Base-by-base conservation (phyloP, 2,888 invertebrate genomes). In the Drosophila fulvimacula region DNA sequence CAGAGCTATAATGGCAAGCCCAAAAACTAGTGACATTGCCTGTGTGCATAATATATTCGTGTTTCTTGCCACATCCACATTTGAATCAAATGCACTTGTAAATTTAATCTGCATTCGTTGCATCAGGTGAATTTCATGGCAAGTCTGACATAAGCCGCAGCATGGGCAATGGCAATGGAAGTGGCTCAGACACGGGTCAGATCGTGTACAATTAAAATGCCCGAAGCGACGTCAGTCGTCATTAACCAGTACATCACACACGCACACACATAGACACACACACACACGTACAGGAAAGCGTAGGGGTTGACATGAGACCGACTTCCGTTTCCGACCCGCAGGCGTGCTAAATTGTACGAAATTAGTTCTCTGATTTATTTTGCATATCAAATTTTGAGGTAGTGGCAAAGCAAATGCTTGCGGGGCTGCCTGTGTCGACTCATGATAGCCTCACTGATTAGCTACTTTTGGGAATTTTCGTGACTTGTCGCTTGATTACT, bases 401-500 rank as follows among this genome's bases (percentile, higher is more conserved):
- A 46, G 53, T 30, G 34, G 24, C 49, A 34, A 5, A 53, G 51
- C 58, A 39, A 39, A 65, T 67, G 70, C 42, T 10, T 44, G 51
- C 13, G 58, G 34, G 32, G 56, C n/a, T 58, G 55, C 4, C 58
- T 53, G 17, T 62, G 73, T 48, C 69, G 62, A 64, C 59, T 60
- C 64, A 73, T 80, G 73, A 81, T 79, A 80, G 70, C 58, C 71
- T 70, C 70, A 81, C 76, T 85, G 88, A 85, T 85, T 86, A 85
- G 83, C 81, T 83, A 59, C 83, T 58, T 79, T 85, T 74, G 83
- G 77, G 81, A 79, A 81, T 81, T 76, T 76, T 76, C 79, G 81
- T 80, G 73, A 74, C 75, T 76, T 79, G 81, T 76, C 83, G 76
- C 73, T 82, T 86, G 81, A 88, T 88, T 86, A 80, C 88, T 69